Evolutionary conservation across 2,888 invertebrate species (phyloP).

Genomic region (Dromius quadrimaculatus): DNA sequence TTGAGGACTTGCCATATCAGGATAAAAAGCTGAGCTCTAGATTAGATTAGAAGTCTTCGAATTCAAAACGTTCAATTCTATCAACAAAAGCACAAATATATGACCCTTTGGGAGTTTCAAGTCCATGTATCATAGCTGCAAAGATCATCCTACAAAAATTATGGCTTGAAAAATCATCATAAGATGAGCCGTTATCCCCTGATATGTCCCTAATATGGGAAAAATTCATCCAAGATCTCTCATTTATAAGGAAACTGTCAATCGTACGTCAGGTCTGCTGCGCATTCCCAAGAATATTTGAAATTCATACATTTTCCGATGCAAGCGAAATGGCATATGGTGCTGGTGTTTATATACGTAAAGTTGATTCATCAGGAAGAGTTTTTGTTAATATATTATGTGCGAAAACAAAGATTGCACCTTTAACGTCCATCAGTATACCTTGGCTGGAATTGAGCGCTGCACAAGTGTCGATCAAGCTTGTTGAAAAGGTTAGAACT

Average conservation of each 20-base stretch:
- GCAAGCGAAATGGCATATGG: not conserved
- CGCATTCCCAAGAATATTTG: not conserved
- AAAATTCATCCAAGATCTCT: not conserved
- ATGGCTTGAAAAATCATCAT: not conserved
- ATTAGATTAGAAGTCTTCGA: not conserved
- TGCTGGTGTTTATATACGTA: not conserved
- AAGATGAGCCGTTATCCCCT: not conserved
- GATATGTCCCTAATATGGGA: not conserved
- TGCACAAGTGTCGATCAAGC: too few species aligned
- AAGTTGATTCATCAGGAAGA: not conserved
- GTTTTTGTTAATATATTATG: not conserved
- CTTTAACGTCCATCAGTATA: not conserved
- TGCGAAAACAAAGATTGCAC: not conserved
- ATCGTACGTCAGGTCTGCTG: not conserved
- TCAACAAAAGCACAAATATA: not conserved
- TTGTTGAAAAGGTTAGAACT: too few species aligned
- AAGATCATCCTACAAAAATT: not conserved
- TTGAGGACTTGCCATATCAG: not conserved
- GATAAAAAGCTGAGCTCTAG: not conserved
- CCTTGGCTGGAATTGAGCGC: not conserved
- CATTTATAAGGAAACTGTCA: not conserved
- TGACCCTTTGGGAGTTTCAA: not conserved
- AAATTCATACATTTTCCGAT: not conserved
- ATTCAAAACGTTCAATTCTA: conserved; percentile 1
- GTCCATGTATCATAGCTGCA: not conserved